Evolutionary conservation across 2,888 invertebrate genomes (phyloP), one percentile per base, ranked within the genome.

Genomic region (Oasisia sp.): DNA sequence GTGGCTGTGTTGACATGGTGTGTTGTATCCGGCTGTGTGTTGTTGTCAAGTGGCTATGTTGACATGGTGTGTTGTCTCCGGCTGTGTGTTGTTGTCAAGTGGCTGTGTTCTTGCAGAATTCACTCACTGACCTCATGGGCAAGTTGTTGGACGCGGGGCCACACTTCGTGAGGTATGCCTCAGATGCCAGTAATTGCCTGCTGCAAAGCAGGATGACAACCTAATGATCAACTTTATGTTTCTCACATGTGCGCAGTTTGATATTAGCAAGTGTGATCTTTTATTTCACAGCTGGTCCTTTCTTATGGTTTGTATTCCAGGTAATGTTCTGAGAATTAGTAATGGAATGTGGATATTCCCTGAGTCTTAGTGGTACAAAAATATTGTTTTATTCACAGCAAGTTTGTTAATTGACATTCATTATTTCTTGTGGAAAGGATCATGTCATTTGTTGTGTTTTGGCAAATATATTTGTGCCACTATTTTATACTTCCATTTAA

Each of bases 121-220:
- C 95, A 0, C 92, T 95, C 89, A 94, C 94, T 2, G 95, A 95
- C 93, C 93, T 95, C 92, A 94, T 95, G 93, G 94, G 94, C 32
- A 95, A 95, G 92, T 92, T 95, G 90, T 93, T 94, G 11, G 93
- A 94, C n/a, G 95, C 95, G 9, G 94, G 95, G 45, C 95, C 95
- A 9, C 93, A 95, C 32, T 95, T 95, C 93, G 95, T 95, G 50
- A 95, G 95, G 95, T 95, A 94, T 92, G 93, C 32, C 19, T 32
- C 32, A 74, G 0, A 7, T 27, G 45, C 19, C 19, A 32, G 19
- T 32, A 14, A 90, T 7, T 90, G 19, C n/a, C 2, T 90, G 14
- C 19, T 19, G 27, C 27, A 32, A 19, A 32, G 32, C 90, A 90
- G 27, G 74, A 50, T 74, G 4, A 27, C 27, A 7, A 74, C 74